A percentile compares a stretch with the other conserved stretches of the same genome.
These are phyloP conservation scores for Eulemur rufifrons DNA, from an alignment of 2,113 vertebrate genomes.

Conservation along the genomic window DNA sequence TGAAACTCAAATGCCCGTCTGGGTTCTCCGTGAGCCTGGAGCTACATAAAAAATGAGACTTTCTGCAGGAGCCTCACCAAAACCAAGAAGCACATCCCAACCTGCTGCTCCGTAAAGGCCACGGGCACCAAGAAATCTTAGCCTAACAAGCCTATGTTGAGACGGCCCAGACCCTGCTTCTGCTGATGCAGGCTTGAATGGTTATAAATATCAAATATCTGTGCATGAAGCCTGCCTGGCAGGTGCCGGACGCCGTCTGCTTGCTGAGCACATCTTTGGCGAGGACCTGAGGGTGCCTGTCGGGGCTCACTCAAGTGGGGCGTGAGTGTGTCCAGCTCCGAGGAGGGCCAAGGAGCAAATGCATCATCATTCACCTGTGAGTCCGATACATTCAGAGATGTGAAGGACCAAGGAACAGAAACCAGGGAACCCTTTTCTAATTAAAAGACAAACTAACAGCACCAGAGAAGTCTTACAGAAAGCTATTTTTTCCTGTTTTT, in stretches of 20 bases:
- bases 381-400: not conserved
- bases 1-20: not conserved
- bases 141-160: not conserved
- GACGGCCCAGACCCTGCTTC: not conserved
- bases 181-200: not conserved
- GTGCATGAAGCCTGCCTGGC: not conserved
- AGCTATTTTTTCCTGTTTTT: not conserved
- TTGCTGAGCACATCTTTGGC: accelerated
- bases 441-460: not conserved
- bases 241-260: not conserved
- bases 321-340: not conserved
- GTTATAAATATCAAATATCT: accelerated
- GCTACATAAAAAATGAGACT: not conserved
- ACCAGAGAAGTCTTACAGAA: not conserved
- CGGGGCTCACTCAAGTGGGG: not conserved
- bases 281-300: not conserved
- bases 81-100: not conserved
- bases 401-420: not conserved
- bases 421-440: not conserved
- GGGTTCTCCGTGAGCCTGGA: not conserved
- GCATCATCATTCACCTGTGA: not conserved
- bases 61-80: not conserved
- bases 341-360: not conserved
- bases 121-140: not conserved
- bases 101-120: not conserved